A percentile compares a stretch with the other conserved stretches of the same genome.
phyloP scores from a whole-genome alignment of 2,113 vertebrate genomes.

The Pteropus alecto region DNA sequence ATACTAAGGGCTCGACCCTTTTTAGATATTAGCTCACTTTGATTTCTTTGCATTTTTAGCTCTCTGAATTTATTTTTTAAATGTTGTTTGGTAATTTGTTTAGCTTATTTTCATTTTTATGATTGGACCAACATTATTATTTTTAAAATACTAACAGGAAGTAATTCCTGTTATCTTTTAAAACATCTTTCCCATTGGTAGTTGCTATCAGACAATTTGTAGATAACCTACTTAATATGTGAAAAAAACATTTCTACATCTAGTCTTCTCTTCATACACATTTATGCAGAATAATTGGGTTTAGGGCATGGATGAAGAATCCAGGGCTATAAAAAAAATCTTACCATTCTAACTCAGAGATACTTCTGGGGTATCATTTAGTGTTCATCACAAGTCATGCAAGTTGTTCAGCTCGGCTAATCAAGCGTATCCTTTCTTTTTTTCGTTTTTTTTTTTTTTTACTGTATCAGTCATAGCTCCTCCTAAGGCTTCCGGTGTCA shows the following conservation, averaged over 20 bases:
- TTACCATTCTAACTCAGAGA: not conserved
- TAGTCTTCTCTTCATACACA: not conserved
- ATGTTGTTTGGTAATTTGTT: not conserved
- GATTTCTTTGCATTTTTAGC: not conserved
- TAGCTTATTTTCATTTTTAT: not conserved
- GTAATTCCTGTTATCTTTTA: not conserved
- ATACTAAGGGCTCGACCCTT: not conserved
- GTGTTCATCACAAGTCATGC: not conserved
- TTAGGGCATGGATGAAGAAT: not conserved
- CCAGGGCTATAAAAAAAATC: not conserved
- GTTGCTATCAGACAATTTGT: not conserved
- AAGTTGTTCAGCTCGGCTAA: conserved; percentile 4
- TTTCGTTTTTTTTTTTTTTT: not conserved
- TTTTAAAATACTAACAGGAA: not conserved
- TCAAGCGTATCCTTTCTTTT: not conserved
- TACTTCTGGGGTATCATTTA: not conserved
- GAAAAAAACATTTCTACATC: not conserved
- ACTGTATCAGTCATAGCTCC: not conserved
- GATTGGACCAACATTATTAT: not conserved
- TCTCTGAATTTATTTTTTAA: not conserved
- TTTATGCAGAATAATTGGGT: not conserved
- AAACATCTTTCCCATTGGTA: not conserved
- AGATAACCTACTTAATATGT: not conserved
- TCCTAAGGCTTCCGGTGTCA: not conserved
- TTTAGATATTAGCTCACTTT: not conserved